Percentiles rank a stretch among this genome's conserved stretches.
Conservation (phyloP, 2,888 invertebrate genomes). For the Rambutsinella grinnellia region DNA sequence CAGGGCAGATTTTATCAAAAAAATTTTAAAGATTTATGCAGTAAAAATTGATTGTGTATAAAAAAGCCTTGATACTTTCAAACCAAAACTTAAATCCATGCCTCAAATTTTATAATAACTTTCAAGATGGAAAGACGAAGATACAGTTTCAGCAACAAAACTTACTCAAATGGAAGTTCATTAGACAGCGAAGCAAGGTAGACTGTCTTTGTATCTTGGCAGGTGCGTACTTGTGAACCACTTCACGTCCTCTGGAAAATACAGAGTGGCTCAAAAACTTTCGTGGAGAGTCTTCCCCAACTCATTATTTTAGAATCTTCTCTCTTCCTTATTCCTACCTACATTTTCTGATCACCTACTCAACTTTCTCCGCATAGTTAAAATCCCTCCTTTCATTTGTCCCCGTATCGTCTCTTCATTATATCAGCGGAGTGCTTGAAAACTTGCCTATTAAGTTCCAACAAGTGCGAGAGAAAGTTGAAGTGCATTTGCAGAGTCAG, state of each 20-base stretch:
- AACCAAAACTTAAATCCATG: too few relatives aligned
- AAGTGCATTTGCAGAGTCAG: neutral
- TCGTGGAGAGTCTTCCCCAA: neutral
- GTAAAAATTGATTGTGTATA: too few relatives aligned
- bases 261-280: conserved; percentile 1
- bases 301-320: neutral
- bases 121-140: neutral
- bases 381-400: too few relatives aligned
- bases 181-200: neutral
- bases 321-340: neutral
- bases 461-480: neutral
- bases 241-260: conserved; percentile 22
- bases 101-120: too few relatives aligned
- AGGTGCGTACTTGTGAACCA: conserved; percentile 10
- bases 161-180: neutral
- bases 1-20: too few relatives aligned
- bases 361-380: neutral
- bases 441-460: neutral
- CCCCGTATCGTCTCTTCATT: too few relatives aligned
- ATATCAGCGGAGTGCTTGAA: too few relatives aligned
- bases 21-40: neutral
- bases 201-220: neutral
- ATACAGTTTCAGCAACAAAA: neutral
- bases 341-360: neutral
- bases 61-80: too few relatives aligned